phyloP scores from a whole-genome alignment of 2,888 invertebrate genomes.

The Carabus problematicus region DNA sequence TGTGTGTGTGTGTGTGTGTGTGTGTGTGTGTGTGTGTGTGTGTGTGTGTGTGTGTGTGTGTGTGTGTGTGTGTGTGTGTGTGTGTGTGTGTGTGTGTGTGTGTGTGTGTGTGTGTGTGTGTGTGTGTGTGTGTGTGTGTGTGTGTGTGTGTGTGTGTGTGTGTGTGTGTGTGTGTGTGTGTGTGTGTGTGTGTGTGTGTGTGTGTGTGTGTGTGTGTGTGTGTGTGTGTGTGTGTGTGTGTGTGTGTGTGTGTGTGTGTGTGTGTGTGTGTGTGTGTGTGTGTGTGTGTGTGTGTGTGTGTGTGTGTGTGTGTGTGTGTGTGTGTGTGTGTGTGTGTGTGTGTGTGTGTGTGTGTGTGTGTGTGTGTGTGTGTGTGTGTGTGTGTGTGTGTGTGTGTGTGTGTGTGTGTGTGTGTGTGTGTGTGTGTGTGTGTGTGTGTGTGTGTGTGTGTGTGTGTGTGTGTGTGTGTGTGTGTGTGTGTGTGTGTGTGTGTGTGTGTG shows the following conservation, averaged over 20 bases:
- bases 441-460: background rate
- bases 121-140: background rate
- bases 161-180: background rate
- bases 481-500: background rate
- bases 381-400: background rate
- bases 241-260: background rate
- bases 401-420: background rate
- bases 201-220: constrained; percentile 2
- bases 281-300: constrained; percentile 4
- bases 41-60: background rate
- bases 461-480: constrained; percentile 2
- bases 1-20: background rate
- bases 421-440: background rate
- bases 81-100: background rate
- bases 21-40: constrained; percentile 4
- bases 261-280: background rate
- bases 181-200: background rate
- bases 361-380: background rate
- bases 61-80: background rate
- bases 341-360: background rate
- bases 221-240: background rate
- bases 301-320: background rate
- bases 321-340: background rate
- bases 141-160: background rate
- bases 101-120: background rate